Base-by-base conservation (phyloP, 2,113 vertebrate species). In the Eulemur rufifrons region DNA sequence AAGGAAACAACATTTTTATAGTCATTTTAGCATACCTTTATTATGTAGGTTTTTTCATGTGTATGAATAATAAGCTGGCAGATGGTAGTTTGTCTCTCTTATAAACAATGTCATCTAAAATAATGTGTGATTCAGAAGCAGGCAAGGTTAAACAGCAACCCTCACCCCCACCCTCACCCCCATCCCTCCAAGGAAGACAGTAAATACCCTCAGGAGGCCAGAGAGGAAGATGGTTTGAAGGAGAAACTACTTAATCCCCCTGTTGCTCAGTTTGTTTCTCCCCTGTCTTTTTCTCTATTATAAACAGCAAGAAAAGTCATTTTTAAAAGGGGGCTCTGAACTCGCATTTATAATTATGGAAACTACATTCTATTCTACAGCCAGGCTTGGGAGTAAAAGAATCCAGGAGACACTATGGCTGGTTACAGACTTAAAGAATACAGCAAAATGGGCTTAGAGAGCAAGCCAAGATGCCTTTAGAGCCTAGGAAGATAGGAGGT, bases 1-100 rank as follows among this genome's bases (percentile, higher is more conserved):
- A 95, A 87, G 2, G 50, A 86, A 89, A 86, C 52, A 94, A 74
- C 37, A 14, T 27, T 77, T 93, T 91, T 78, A 88, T 39, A 78
- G 42, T 66, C 8, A 82, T 94, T 88, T 69, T 37, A 82, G 10
- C 18, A 90, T 94, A 86, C 32, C 21, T 92, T 92, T 87, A 78
- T 96, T 52, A 87, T 50, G 8, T 37, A 82, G 42, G 78, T 82
- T 77, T 89, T 73, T 76, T 69, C 4, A 47, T 64, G 3, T 63
- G 54, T 47, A 88, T 25, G 3, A 13, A 80, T 91, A 90, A 94
- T 64, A 93, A 85, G 85, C 27, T 56, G 88, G 63, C 56, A 95
- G 64, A 85, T 71, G 56, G 56, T 52, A 87, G 52, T 11, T 69
- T 93, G 9, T 76, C 17, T 89, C 17, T 78, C 63, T 50, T 63